These are phyloP conservation scores for Centrocercus urophasianus DNA, from an alignment of 2,113 vertebrate species.

Conservation along the genomic window DNA sequence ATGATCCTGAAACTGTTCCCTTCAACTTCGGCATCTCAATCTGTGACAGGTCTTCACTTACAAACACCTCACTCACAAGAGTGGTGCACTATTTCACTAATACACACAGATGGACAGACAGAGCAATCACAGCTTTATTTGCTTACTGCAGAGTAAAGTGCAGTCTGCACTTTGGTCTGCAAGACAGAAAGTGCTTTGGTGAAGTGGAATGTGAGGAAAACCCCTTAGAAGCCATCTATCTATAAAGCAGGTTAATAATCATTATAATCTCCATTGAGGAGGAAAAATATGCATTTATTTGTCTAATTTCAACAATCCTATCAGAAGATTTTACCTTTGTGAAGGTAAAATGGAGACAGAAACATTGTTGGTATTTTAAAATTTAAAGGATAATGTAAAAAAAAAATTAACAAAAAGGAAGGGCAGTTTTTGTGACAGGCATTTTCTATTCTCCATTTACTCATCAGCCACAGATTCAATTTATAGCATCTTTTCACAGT, in stretches of 20 bases:
- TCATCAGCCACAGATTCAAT: background rate
- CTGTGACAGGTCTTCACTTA: background rate
- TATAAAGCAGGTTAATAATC: background rate
- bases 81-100: accelerated
- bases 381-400: background rate
- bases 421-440: background rate
- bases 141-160: background rate
- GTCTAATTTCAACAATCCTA: background rate
- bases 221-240: background rate
- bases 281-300: background rate
- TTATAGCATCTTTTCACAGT: background rate
- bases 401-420: background rate
- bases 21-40: background rate
- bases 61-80: background rate
- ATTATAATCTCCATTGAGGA: background rate
- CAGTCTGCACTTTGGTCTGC: background rate
- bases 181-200: background rate
- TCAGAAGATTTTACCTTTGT: background rate
- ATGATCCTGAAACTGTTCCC: background rate
- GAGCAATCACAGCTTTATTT: background rate
- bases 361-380: background rate
- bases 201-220: background rate
- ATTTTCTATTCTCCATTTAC: background rate
- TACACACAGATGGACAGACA: background rate
- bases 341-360: background rate